These are phyloP conservation scores for Matsumyia berberina DNA, from an alignment of 2,888 invertebrate species.

Conservation along the genomic window DNA sequence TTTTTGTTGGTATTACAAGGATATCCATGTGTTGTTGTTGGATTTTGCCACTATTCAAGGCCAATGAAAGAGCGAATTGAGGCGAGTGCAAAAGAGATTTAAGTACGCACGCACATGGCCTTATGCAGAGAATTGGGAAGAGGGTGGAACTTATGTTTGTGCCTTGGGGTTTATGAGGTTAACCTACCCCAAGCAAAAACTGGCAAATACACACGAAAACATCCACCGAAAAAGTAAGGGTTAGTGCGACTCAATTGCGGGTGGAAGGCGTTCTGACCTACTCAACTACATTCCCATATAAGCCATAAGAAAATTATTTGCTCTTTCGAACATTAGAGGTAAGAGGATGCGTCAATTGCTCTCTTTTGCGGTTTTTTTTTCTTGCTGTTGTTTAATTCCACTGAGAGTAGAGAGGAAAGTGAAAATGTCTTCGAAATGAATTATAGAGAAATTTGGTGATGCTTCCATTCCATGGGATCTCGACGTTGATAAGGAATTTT, in stretches of 20 bases:
- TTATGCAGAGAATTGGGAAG: background rate
- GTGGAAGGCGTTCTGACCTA: conserved; percentile 62
- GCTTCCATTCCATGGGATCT: background rate
- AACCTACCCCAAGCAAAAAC: conserved; percentile 71
- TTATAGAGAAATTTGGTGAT: background rate
- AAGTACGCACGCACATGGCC: conserved; percentile 3
- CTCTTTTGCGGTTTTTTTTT: conserved; percentile 22
- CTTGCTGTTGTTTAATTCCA: background rate
- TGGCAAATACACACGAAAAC: background rate
- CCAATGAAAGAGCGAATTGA: conserved; percentile 46
- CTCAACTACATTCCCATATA: conserved; percentile 75
- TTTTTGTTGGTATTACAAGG: conserved; percentile 28
- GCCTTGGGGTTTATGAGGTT: conserved; percentile 26
- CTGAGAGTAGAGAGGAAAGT: conserved; percentile 36
- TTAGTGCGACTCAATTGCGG: conserved; percentile 11
- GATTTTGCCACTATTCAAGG: conserved; percentile 60
- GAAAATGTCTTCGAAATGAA: conserved; percentile 29
- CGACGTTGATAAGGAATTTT: conserved; percentile 4
- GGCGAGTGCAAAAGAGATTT: conserved; percentile 14
- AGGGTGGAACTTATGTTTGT: conserved; percentile 2
- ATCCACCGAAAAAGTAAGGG: too few species aligned
- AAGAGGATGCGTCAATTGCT: too few species aligned
- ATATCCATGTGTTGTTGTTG: conserved; percentile 41
- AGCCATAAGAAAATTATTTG: conserved; percentile 34
- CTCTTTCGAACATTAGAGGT: conserved; percentile 7